These are phyloP conservation scores for Catharus bicknelli DNA, from an alignment of 2,113 vertebrate genomes.

Conservation along the genomic window DNA sequence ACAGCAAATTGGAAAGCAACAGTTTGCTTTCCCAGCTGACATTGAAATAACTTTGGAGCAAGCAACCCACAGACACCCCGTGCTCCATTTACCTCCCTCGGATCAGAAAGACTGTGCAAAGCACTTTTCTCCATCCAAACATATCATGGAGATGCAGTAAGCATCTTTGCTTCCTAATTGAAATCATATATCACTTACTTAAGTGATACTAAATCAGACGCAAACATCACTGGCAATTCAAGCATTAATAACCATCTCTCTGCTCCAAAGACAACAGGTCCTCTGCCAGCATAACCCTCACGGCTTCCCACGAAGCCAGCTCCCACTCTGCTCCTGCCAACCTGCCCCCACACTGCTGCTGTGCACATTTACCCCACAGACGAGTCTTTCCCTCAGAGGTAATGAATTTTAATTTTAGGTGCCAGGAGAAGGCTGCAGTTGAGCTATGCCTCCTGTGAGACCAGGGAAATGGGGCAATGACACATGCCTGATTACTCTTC, in stretches of 20 bases:
- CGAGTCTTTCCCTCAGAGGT: not conserved
- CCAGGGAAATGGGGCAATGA: not conserved
- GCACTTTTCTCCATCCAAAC: constrained; percentile 62
- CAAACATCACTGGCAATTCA: not conserved
- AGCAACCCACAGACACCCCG: not conserved
- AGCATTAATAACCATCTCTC: constrained; percentile 29
- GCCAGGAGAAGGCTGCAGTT: not conserved
- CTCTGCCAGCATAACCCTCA: not conserved
- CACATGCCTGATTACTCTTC: not conserved
- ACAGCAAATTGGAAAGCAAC: too few species aligned
- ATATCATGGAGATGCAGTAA: constrained; percentile 56
- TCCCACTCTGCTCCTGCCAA: not conserved
- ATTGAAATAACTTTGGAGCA: constrained; percentile 58
- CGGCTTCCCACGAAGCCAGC: rapidly evolving
- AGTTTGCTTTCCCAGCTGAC: not conserved
- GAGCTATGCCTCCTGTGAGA: not conserved
- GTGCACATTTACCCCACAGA: rapidly evolving
- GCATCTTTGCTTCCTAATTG: constrained; percentile 68
- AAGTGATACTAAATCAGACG: constrained; percentile 63
- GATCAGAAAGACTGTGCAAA: constrained; percentile 47
- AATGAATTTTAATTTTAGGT: not conserved
- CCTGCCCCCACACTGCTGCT: not conserved
- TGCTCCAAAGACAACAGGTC: constrained; percentile 5
- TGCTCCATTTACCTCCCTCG: constrained; percentile 39
- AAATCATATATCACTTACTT: constrained; percentile 65